phyloP scores from a whole-genome alignment of 2,888 invertebrate genomes.

The Linnaemya tessellans region DNA sequence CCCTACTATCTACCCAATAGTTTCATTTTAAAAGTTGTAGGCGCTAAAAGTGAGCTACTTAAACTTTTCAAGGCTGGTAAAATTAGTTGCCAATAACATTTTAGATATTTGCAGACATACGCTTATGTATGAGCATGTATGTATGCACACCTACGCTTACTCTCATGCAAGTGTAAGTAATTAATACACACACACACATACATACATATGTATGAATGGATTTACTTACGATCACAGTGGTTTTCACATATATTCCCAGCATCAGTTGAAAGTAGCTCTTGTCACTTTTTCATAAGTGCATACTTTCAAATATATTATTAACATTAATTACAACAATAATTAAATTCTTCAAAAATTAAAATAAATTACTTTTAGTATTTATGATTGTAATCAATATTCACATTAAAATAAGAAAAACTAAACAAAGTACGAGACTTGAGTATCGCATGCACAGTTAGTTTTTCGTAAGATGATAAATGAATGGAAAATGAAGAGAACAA shows the following conservation, averaged over 20 bases:
- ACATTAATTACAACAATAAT: slow-evolving; percentile 6
- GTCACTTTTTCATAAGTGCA: neutral
- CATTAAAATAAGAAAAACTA: slow-evolving; percentile 13
- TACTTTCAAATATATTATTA: neutral
- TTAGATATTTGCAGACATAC: too few relatives aligned
- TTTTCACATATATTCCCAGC: neutral
- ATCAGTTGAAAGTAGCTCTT: slow-evolving; percentile 5
- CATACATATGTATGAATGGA: too few relatives aligned
- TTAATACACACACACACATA: too few relatives aligned
- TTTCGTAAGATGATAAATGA: slow-evolving; percentile 56
- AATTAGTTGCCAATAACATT: too few relatives aligned
- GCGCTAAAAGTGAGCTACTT: too few relatives aligned
- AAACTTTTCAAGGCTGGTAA: too few relatives aligned
- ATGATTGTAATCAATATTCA: slow-evolving; percentile 44
- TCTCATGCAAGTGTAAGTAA: too few relatives aligned
- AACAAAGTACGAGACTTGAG: slow-evolving; percentile 10
- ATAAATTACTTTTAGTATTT: slow-evolving; percentile 23
- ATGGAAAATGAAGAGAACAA: slow-evolving; percentile 31
- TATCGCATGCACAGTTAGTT: slow-evolving; percentile 1
- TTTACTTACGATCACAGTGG: too few relatives aligned
- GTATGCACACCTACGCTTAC: too few relatives aligned
- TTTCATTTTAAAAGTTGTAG: too few relatives aligned
- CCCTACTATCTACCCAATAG: too few relatives aligned
- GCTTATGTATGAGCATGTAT: too few relatives aligned
- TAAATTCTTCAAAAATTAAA: slow-evolving; percentile 24